A percentile compares a stretch with the other conserved stretches of the same genome.
phyloP scores from a whole-genome alignment of 2,888 invertebrate species.

The Dryobota labecula region DNA sequence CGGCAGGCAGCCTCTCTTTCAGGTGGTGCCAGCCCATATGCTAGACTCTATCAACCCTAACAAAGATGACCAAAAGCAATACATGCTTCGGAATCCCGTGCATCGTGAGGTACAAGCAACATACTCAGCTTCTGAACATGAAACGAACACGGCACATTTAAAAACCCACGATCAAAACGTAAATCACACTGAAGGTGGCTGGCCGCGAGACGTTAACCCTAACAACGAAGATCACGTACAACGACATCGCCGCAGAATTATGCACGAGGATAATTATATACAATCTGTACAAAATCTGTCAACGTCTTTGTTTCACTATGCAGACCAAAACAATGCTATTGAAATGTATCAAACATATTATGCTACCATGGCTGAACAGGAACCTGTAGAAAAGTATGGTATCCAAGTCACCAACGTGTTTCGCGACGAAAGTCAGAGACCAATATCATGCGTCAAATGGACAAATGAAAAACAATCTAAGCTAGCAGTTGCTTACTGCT shows the following conservation, averaged over 20 bases:
- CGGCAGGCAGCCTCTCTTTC: conserved; percentile 88
- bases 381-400: conserved; percentile 90
- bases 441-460: conserved; percentile 92
- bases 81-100: conserved; percentile 88
- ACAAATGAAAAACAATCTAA: conserved; percentile 92
- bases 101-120: conserved; percentile 86
- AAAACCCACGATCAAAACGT: conserved; percentile 91
- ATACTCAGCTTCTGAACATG: conserved; percentile 84
- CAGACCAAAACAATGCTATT: conserved; percentile 94
- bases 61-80: conserved; percentile 80
- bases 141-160: conserved; percentile 91
- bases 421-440: conserved; percentile 89
- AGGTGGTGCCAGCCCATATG: conserved; percentile 81
- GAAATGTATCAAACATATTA: conserved; percentile 95
- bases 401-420: conserved; percentile 92
- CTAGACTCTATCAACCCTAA: conserved; percentile 85
- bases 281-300: conserved; percentile 91
- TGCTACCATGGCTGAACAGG: conserved; percentile 85
- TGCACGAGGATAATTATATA: conserved; percentile 94
- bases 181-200: conserved; percentile 95
- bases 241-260: conserved; percentile 94
- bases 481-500: conserved; percentile 92
- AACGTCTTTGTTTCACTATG: conserved; percentile 91
- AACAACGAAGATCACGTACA: conserved; percentile 93
- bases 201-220: conserved; percentile 94